Evolutionary conservation across 1,140 invertebrate genomes (phyloP), one percentile per base, ranked within the genome.

Genomic region (Atta colombica): DNA sequence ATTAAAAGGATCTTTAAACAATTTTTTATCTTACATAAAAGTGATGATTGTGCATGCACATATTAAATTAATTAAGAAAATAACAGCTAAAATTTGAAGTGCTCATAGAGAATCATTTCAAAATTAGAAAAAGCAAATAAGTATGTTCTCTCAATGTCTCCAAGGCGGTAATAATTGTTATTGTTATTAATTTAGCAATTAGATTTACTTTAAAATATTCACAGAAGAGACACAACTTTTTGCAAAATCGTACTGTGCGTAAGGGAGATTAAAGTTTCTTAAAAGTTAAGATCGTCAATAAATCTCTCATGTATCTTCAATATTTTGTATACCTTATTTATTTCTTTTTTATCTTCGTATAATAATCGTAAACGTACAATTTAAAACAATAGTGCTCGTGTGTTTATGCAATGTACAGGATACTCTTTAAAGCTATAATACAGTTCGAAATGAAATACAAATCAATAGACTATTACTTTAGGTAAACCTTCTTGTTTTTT

Each of bases 351-450:
- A 95, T 94, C 94, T 94, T 94, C 91, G 91, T 93, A 93, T 94
- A 94, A 94, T 95, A 94, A 94, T 95, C 89, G 94, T 94, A 93
- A 95, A 94, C 93, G 92, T 94, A 95, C 92, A 93, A 92, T 94
- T 94, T 92, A 92, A 95, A 95, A 95, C 93, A 94, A 95, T 93
- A 94, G 93, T 94, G 94, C 92, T 93, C 87, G 86, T 93, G 92
- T 92, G 87, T 94, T 94, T 93, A 95, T 95, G 94, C 92, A 95
- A 95, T 95, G 94, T 95, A 95, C 94, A 95, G 94, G 93, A 95
- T 95, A 94, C 90, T 94, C 92, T 95, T 95, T 94, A 95, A 69
- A 94, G 94, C 94, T 95, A 95, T 95, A 91, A 93, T 95, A 95
- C 95, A 95, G 87, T 95, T 94, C 74, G 81, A 95, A 95, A 94